These are phyloP conservation scores for Aporophyla lueneburgensis DNA, from an alignment of 2,888 invertebrate genomes.

Conservation along the genomic window DNA sequence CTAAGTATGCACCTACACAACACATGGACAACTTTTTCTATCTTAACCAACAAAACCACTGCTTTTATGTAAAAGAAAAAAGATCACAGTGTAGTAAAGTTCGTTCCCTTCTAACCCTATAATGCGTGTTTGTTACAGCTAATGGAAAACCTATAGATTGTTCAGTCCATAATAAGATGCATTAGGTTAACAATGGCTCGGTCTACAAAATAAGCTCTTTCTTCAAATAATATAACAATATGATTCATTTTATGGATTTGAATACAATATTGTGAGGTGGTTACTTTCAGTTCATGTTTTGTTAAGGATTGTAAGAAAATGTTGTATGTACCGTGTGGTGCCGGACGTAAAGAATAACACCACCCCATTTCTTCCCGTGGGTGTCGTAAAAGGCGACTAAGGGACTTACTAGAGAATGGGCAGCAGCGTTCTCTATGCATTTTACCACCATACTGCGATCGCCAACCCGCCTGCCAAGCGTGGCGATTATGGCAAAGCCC, in stretches of 20 bases:
- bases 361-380: too few relatives aligned
- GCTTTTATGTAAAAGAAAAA: not conserved
- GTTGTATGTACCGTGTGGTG: too few relatives aligned
- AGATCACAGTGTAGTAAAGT: constrained; percentile 12
- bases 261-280: constrained; percentile 7
- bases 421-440: too few relatives aligned
- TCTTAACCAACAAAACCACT: not conserved
- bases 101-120: constrained; percentile 42
- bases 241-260: constrained; percentile 42
- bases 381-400: too few relatives aligned
- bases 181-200: constrained; percentile 74
- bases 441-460: too few relatives aligned
- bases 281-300: constrained; percentile 28
- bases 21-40: not conserved
- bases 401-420: too few relatives aligned
- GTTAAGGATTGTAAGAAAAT: constrained; percentile 2
- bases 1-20: not conserved
- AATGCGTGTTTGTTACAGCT: constrained; percentile 50
- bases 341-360: too few relatives aligned
- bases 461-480: too few relatives aligned
- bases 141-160: constrained; percentile 70
- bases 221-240: constrained; percentile 61
- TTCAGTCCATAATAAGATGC: constrained; percentile 71
- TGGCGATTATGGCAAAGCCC: too few relatives aligned
- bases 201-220: constrained; percentile 58